Evolutionary conservation across 2,113 vertebrate genomes (phyloP).

Genomic region (Mohoua ochrocephala): DNA sequence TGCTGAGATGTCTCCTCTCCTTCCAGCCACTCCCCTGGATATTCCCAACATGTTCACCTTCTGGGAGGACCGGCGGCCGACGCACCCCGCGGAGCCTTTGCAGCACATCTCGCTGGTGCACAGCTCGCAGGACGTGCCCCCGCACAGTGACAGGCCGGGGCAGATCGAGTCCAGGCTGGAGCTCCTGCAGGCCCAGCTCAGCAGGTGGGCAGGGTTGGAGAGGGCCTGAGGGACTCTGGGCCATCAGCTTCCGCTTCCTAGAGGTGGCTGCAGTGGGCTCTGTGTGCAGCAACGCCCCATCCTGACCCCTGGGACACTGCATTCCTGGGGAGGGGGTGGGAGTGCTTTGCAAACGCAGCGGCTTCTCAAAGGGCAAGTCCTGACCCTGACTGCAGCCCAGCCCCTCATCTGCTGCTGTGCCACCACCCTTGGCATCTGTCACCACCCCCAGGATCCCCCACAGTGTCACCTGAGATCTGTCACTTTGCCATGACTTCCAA

Average conservation of each 20-base stretch:
- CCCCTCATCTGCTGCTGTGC: not conserved
- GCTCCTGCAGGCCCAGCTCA: conserved; percentile 88
- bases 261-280: not conserved
- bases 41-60: conserved; percentile 79
- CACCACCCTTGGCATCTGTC: not conserved
- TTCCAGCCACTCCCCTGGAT: conserved; percentile 70
- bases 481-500: not conserved
- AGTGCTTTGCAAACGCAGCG: not conserved
- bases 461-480: not conserved
- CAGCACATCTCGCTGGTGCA: conserved; percentile 73
- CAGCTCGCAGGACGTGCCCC: not conserved
- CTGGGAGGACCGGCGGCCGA: conserved; percentile 79
- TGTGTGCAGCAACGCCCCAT: not conserved
- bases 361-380: not conserved
- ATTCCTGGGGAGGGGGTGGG: not conserved
- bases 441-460: not conserved
- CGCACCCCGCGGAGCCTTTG: conserved; percentile 66
- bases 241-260: not conserved
- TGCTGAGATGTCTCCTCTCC: not conserved
- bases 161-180: conserved; percentile 88
- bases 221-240: not conserved
- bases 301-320: not conserved
- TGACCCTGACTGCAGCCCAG: not conserved
- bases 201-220: conserved; percentile 73
- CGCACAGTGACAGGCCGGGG: conserved; percentile 66